Base-by-base conservation (phyloP, 2,888 invertebrate genomes). In the Zaprionus bogoriensis region DNA sequence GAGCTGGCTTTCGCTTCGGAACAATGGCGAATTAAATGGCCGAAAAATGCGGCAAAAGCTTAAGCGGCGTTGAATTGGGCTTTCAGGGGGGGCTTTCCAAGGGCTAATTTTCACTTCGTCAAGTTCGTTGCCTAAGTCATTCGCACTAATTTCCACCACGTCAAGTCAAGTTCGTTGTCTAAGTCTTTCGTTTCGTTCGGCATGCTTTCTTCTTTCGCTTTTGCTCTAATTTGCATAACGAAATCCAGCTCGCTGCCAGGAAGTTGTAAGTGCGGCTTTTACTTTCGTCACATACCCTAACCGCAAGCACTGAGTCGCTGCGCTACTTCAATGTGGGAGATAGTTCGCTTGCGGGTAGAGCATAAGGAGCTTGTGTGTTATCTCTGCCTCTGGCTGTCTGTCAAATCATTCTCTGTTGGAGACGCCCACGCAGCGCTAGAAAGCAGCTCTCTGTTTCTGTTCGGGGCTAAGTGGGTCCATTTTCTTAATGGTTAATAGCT, bases 61-160 rank as follows among this genome's bases (percentile, higher is more conserved):
- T 55, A 46, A 28, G 41, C 50, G 32, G 9, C 41, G 32, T 54
- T 62, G 14, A 44, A 57, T 57, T 36, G 36, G 25, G 48, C 44
- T 28, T 30, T 9, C 10, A 7, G 12, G 32, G 30, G 5, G 52
- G 51, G 59, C 66, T 82, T 82, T 17, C 17, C 86, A 85, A 50
- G 61, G 65, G 64, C 77, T 63, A 82, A 80, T 80, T 80, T 80
- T 80, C 79, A 69, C 70, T 70, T 81, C 70, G 77, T 59, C 86
- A 70, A 79, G 85, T 85, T 85, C 63, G 82, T 58, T 63, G 83
- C 74, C 60, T 53, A 73, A 82, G 86, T 79, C 77, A 66, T 80
- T 83, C 67, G 79, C n/a, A n/a, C 66, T 68, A 22, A 19, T 22
- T 47, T 54, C 20, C 2, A 10, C 46, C 48, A 6, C 25, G 36